phyloP scores from a whole-genome alignment of 1,140 invertebrate species.

The Plodia interpunctella region DNA sequence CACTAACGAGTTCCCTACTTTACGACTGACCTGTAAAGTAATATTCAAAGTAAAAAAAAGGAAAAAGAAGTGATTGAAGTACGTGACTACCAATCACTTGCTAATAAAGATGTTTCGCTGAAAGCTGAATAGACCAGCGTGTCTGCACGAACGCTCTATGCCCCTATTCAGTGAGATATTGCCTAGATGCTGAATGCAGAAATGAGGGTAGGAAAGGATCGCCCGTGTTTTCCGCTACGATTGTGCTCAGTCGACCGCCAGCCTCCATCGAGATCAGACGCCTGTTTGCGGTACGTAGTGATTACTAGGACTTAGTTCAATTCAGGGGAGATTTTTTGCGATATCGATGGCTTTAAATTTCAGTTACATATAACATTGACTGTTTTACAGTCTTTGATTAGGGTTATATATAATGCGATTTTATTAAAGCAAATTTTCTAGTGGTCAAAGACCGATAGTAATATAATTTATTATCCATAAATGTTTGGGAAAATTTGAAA shows the following conservation, averaged over 20 bases:
- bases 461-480: too few relatives aligned
- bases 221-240: background rate
- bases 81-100: background rate
- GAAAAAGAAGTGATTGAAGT: background rate
- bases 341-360: too few relatives aligned
- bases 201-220: constrained; percentile 4
- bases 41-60: too few relatives aligned
- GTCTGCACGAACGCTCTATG: background rate
- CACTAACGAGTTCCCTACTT: too few relatives aligned
- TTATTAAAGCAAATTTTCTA: too few relatives aligned
- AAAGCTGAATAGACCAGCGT: background rate
- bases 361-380: too few relatives aligned
- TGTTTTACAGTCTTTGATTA: too few relatives aligned
- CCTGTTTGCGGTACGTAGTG: background rate
- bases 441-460: too few relatives aligned
- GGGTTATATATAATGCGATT: too few relatives aligned
- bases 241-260: constrained; percentile 1
- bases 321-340: background rate
- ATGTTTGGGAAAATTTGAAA: too few relatives aligned
- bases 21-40: too few relatives aligned
- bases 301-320: background rate
- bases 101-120: background rate
- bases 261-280: background rate
- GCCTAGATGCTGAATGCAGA: background rate
- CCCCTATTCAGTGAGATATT: background rate